Evolutionary conservation across 2,113 vertebrate genomes (phyloP), one percentile per base, ranked within the genome.

Genomic region (Paracanthobrama guichenoti): DNA sequence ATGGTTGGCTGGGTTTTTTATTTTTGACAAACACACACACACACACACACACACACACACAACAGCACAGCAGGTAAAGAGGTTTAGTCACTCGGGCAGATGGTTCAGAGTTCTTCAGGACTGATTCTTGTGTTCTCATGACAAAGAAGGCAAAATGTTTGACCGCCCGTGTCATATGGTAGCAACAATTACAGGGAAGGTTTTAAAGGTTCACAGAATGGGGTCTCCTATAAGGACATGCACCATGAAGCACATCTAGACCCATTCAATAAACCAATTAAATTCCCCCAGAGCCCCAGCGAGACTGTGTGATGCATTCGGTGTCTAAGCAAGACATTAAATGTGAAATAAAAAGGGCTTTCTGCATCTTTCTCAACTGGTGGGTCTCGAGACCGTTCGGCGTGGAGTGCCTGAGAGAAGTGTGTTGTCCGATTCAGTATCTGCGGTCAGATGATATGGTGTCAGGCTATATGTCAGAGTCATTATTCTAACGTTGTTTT

Each of bases 261-360:
- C 86, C 85, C 28, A 75, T 79, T 71, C 59, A 84, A 75, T 79
- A 76, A 69, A 75, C 82, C 82, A 87, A 81, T 87, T 87, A 80
- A 87, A 75, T 26, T 6, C 31, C 24, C 57, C 78, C 35, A 57
- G 67, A 71, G 44, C 67, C 35, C 16, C 72, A 74, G 74, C 74
- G 59, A 76, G 48, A 69, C 2, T 42, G 28, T 12, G 35, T 22
- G 10, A 71, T n/a, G 20, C 67, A 71, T 22, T 71, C 35, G 22
- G 35, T 42, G 20, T 71, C 67, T 42, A 42, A 6, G 67, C 39
- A 11, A 71, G 35, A 71, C 12, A 69, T 69, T 39, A 39, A 16
- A 69, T 3, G 1, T 20, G 18, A 67, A 69, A 42, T 39, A 22
- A 42, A 69, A 42, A 1, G 14, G 1, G 8, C 26, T 31, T 13